These are phyloP conservation scores for Drosophila pandora DNA, from an alignment of 1,140 invertebrate species.

Conservation along the genomic window DNA sequence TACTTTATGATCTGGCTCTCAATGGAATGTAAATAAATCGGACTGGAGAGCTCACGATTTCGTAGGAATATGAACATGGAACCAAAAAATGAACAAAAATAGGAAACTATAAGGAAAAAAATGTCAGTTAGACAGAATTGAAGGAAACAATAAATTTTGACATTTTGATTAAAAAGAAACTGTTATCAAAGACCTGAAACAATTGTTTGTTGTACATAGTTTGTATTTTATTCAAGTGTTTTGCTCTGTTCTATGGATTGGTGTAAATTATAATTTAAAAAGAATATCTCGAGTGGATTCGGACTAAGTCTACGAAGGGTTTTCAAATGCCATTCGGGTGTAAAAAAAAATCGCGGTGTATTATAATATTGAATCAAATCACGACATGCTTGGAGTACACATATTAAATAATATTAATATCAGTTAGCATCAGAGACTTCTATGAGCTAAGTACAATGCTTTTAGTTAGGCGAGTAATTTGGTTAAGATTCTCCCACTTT, in stretches of 20 bases:
- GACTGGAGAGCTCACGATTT: constrained; percentile 40
- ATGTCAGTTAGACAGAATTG: neutral
- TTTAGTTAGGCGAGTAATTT: constrained; percentile 74
- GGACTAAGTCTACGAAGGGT: constrained; percentile 6
- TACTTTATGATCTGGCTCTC: constrained; percentile 50
- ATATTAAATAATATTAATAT: constrained; percentile 69
- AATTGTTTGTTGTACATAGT: constrained; percentile 61
- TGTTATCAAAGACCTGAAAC: constrained; percentile 16
- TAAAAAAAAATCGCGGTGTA: constrained; percentile 21
- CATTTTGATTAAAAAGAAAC: constrained; percentile 2
- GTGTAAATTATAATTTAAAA: constrained; percentile 34
- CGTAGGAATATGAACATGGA: constrained; percentile 10
- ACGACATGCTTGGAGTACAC: constrained; percentile 44
- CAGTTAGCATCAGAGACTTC: constrained; percentile 61
- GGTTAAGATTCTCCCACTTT: constrained; percentile 39
- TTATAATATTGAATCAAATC: constrained; percentile 41
- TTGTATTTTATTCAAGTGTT: constrained; percentile 79
- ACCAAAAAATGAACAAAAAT: constrained; percentile 9
- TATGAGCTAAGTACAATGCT: constrained; percentile 71
- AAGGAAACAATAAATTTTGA: constrained; percentile 9
- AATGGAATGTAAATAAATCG: constrained; percentile 47
- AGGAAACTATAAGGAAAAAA: neutral
- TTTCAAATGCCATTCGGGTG: constrained; percentile 12
- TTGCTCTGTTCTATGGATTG: constrained; percentile 54
- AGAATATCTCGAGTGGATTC: constrained; percentile 16